Base-by-base conservation (phyloP, 2,113 vertebrate genomes). In the Gadus chalcogrammus region DNA sequence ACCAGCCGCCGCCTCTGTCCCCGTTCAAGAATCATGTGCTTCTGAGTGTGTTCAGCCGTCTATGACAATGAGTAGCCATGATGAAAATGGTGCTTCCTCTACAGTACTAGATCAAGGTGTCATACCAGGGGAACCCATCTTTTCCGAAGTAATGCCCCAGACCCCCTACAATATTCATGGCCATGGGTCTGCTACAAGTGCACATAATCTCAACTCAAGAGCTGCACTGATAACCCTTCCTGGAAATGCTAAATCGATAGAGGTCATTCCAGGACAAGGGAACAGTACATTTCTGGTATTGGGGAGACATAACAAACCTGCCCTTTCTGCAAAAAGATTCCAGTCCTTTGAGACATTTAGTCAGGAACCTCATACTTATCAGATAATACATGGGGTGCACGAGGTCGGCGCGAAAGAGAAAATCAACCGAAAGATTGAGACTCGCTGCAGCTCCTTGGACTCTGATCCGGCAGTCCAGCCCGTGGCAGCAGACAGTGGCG, bases 291-390 rank as follows among this genome's bases (percentile, higher is more conserved):
- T 93, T 35, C 88, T 93, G 0, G 84, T 94, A 15, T 92, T 94
- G 16, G 93, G 92, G 71, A 93, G 94, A 66, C 93, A 94, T 58
- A 93, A 94, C 71, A 95, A 93, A 78, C 94, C 94, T 59, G 92
- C 91, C 69, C 84, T 88, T 70, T 84, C 90, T 27, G 87, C 92
- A 56, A 94, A 89, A 87, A 90, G 87, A 56, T 76, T 75, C 1
- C 93, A 87, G 28, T 81, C 87, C 16, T 85, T 79, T n/a, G 88
- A 73, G 71, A 92, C 83, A n/a, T 78, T 84, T 61, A 88, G 73
- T 7, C 86, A 85, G 27, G 83, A 89, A 73, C 5, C 73, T 15
- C 24, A 70, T 35, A 27, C 17, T n/a, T 17, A 64, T 16, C 80
- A 82, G 64, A 77, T 76, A 70, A 71, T 58, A 59, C 72, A 11